These are phyloP conservation scores for Thamnaconus septentrionalis DNA, from an alignment of 2,113 vertebrate species.

Conservation along the genomic window DNA sequence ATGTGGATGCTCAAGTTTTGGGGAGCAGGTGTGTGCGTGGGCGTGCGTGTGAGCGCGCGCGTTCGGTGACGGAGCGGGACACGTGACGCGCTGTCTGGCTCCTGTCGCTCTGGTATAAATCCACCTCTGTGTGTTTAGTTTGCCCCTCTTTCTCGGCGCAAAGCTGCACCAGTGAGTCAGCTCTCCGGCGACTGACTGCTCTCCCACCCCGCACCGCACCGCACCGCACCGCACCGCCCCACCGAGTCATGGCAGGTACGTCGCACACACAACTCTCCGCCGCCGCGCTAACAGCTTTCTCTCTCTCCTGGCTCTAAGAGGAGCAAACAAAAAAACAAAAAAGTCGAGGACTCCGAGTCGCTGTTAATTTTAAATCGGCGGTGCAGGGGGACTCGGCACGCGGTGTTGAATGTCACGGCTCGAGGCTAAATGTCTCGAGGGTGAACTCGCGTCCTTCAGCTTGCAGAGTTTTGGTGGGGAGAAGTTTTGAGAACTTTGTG, in stretches of 20 bases:
- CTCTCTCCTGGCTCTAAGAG: background rate
- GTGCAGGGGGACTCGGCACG: too few relatives aligned
- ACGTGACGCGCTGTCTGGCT: slow-evolving; percentile 55
- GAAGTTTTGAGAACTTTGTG: too few relatives aligned
- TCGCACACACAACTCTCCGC: slow-evolving; percentile 7
- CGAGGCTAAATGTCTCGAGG: too few relatives aligned
- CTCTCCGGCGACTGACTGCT: too few relatives aligned
- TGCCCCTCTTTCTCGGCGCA: slow-evolving; percentile 30
- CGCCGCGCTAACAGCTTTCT: background rate
- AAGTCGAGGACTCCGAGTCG: background rate
- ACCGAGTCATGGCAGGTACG: slow-evolving; percentile 71
- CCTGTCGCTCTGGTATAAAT: slow-evolving; percentile 61
- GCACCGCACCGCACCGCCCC: slow-evolving; percentile 48
- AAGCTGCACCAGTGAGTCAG: slow-evolving; percentile 2
- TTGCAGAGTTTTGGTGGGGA: too few relatives aligned
- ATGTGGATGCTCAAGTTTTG: slow-evolving; percentile 13
- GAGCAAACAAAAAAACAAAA: background rate
- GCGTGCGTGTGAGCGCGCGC: slow-evolving; percentile 48
- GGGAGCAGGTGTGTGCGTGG: slow-evolving; percentile 60
- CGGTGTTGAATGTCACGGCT: too few relatives aligned
- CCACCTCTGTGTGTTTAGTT: slow-evolving; percentile 32
- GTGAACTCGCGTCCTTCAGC: too few relatives aligned
- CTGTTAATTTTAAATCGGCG: background rate
- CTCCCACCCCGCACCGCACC: background rate
- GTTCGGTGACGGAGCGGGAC: slow-evolving; percentile 19